Evolutionary conservation across 2,113 vertebrate genomes (phyloP).

Genomic region (Callorhinus ursinus): DNA sequence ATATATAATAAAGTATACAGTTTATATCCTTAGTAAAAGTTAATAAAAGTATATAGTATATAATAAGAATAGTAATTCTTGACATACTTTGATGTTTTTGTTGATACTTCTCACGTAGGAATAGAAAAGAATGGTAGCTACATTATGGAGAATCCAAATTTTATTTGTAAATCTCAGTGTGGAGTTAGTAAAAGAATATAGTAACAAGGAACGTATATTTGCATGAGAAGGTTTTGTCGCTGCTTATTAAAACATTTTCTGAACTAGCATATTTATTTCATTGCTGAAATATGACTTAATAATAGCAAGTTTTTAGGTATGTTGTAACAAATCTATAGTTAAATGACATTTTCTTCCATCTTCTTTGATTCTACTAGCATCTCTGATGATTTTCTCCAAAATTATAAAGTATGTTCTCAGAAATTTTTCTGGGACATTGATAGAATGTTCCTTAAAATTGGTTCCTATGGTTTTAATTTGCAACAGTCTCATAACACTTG

Average conservation of each 20-base stretch:
- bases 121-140: not conserved
- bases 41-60: not conserved
- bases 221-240: not conserved
- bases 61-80: not conserved
- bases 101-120: not conserved
- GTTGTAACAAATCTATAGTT: not conserved
- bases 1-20: not conserved
- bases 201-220: not conserved
- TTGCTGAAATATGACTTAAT: not conserved
- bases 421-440: not conserved
- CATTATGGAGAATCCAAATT: not conserved
- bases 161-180: not conserved
- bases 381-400: not conserved
- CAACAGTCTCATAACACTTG: not conserved
- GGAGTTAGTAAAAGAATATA: not conserved
- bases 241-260: not conserved
- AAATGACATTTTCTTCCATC: not conserved
- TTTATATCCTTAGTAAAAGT: not conserved
- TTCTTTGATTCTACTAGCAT: not conserved
- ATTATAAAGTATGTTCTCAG: not conserved
- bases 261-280: not conserved
- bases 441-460: not conserved
- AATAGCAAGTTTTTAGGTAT: not conserved
- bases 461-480: conserved; percentile 7
- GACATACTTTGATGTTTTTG: not conserved